Base-by-base conservation (phyloP, 2,888 invertebrate species). In the Saturnia pavonia region DNA sequence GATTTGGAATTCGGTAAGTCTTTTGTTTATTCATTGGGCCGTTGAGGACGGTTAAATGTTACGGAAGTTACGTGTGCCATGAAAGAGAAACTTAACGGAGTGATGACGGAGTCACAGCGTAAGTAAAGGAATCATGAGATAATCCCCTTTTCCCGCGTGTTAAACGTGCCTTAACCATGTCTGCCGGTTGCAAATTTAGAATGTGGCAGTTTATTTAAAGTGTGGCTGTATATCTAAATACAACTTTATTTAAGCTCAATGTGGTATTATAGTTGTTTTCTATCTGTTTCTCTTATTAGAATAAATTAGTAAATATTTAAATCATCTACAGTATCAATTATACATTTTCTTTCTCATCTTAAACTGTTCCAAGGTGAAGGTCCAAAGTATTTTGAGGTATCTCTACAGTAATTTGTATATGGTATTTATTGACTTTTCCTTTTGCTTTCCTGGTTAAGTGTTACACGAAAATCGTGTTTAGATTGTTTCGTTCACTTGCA, bases 1-100 rank as follows among this genome's bases (percentile, higher is more conserved):
- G 92, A 92, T 92, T 92, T 88, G 84, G 85, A 91, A 90, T 91
- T 91, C 88, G 80, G 83, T 87, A 91, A 89, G 87, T 87, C 85
- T 82, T 87, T 92, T 90, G 90, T 87, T 91, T 91, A 93, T 92
- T 92, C 91, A 93, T 91, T 88, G 80, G 76, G 78, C 74, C 27
- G 25, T 54, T 66, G 54, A 25, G 75, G 75, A 76, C 78, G 75
- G 77, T 75, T 75, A 63, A 69, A 77, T 74, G 76, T 77, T 80
- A 79, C 80, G 76, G 76, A 77, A 71, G 69, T 68, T 76, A 60
- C 57, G 72, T 72, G 74, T 73, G 74, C 73, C 76, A 74, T 78
- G 78, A 80, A 78, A 75, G 74, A 72, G 54, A 22, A 60, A 27
- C 27, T 60, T 60, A 27, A 60, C 8, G 2, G 54, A 22, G 54